Conservation (phyloP, 2,888 invertebrate species). For the Polydrusus tereticollis region DNA sequence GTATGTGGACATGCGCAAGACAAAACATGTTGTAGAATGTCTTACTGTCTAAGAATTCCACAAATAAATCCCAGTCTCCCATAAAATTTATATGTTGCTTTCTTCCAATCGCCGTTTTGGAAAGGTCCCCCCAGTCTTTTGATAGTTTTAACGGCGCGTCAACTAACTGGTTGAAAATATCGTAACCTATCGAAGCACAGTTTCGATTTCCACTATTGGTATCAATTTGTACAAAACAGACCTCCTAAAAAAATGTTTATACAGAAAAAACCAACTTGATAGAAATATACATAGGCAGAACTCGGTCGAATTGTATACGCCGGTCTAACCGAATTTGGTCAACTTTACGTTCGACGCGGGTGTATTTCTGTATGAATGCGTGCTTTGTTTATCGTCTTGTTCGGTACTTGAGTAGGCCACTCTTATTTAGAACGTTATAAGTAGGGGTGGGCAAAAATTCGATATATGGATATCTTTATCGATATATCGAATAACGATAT, state of each 20-base stretch:
- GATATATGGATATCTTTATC: too few relatives aligned
- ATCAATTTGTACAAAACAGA: conserved; percentile 61
- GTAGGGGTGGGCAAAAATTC: too few relatives aligned
- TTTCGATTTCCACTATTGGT: conserved; percentile 58
- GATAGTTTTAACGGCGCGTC: conserved; percentile 67
- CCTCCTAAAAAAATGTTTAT: conserved; percentile 59
- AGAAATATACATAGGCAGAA: too few relatives aligned
- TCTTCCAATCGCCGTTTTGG: conserved; percentile 66
- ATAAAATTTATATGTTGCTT: conserved; percentile 71
- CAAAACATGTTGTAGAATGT: conserved; percentile 16
- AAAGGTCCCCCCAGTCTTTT: conserved; percentile 72
- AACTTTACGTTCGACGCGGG: too few relatives aligned
- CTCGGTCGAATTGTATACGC: too few relatives aligned
- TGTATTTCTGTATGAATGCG: too few relatives aligned
- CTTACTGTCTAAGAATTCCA: conserved; percentile 70
- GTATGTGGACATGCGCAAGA: background rate
- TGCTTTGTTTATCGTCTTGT: too few relatives aligned
- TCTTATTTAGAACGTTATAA: too few relatives aligned
- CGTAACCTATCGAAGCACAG: conserved; percentile 58
- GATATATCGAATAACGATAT: too few relatives aligned
- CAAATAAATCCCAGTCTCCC: conserved; percentile 72
- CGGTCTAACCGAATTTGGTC: too few relatives aligned
- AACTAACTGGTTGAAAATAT: conserved; percentile 62
- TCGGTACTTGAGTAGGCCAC: too few relatives aligned
- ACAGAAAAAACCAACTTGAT: too few relatives aligned